Percentiles rank a stretch among this genome's conserved stretches.
Evolutionary conservation across 2,113 vertebrate genomes (phyloP).

Genomic region (Alaudala cheleensis): DNA sequence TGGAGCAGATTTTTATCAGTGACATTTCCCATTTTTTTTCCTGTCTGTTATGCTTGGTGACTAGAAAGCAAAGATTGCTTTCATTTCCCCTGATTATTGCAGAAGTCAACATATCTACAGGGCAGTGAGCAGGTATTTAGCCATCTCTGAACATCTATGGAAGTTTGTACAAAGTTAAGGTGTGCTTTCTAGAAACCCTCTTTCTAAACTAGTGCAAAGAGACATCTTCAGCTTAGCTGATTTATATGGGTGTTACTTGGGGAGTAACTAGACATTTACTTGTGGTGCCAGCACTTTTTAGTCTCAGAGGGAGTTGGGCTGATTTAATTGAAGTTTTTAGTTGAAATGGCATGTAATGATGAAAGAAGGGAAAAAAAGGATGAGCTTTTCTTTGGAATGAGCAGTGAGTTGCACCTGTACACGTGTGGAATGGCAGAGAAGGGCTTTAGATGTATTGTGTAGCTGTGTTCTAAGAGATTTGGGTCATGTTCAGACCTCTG

Average conservation of each 20-base stretch:
- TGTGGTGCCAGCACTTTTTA: not conserved
- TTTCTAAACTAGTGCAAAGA: not conserved
- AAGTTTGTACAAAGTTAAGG: not conserved
- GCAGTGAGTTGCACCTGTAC: not conserved
- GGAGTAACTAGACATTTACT: not conserved
- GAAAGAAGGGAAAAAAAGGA: not conserved
- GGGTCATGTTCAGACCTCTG: not conserved
- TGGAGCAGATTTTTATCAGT: not conserved
- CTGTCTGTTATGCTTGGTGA: not conserved
- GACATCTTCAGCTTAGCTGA: not conserved
- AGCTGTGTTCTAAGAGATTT: not conserved
- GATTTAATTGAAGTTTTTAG: not conserved
- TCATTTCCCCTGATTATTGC: not conserved
- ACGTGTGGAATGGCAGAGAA: not conserved
- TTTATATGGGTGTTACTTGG: not conserved
- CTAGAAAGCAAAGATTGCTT: not conserved
- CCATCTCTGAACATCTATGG: not conserved
- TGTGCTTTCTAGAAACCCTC: not conserved
- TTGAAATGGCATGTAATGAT: rapidly evolving
- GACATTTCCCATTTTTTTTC: not conserved
- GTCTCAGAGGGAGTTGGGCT: not conserved
- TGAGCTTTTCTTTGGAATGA: not conserved
- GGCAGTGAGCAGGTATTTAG: not conserved
- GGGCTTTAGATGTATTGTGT: not conserved
- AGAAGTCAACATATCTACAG: not conserved